Percentiles rank a stretch among this genome's conserved stretches.
phyloP scores from a whole-genome alignment of 2,888 invertebrate species.

The Pasiphila rectangulata region DNA sequence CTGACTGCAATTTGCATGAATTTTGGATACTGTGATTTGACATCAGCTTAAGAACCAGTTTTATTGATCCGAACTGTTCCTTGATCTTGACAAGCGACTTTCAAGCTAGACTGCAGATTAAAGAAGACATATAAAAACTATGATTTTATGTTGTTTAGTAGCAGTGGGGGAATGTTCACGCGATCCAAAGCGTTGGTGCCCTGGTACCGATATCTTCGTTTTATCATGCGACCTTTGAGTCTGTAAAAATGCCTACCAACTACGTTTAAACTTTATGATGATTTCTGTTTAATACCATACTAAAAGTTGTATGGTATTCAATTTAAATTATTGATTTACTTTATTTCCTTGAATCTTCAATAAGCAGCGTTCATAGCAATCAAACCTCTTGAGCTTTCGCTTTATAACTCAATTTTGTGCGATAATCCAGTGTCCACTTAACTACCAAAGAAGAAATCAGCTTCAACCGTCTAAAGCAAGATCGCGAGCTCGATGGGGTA shows the following conservation, averaged over 20 bases:
- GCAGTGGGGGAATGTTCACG: conserved; percentile 56
- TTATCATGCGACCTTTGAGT: conserved; percentile 67
- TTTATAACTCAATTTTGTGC: neutral
- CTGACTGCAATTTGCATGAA: neutral
- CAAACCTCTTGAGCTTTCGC: too few species aligned
- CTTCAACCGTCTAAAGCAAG: neutral
- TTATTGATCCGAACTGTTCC: conserved; percentile 9
- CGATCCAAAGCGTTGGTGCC: conserved; percentile 64
- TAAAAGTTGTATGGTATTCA: neutral
- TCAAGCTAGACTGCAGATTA: conserved; percentile 18
- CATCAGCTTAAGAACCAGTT: conserved; percentile 7
- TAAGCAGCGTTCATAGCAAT: too few species aligned
- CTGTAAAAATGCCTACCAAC: conserved; percentile 45
- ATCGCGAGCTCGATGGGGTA: conserved; percentile 3
- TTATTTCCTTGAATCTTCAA: too few species aligned
- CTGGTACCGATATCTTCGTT: conserved; percentile 55
- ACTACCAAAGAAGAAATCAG: neutral
- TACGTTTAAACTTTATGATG: conserved; percentile 24
- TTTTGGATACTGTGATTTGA: conserved; percentile 5
- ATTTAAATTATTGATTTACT: neutral
- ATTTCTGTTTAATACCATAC: neutral
- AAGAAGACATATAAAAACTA: conserved; percentile 28
- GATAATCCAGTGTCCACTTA: too few species aligned
- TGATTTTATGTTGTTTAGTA: conserved; percentile 28
- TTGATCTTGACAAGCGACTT: conserved; percentile 22